Conservation (phyloP, 1,140 invertebrate genomes). For the Rhyacophila brunnea region DNA sequence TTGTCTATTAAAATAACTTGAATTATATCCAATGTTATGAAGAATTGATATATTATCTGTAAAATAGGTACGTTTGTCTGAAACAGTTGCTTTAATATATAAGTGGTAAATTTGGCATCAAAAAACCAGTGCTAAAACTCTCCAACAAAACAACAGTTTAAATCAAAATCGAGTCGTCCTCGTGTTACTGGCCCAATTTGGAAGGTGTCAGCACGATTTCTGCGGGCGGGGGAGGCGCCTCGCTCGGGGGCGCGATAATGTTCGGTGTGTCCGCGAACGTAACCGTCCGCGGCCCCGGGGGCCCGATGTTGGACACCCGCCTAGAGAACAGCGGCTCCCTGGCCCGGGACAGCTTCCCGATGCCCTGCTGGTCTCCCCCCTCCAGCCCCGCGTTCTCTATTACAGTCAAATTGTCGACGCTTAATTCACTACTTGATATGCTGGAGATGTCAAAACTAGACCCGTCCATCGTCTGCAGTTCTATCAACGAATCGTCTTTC, state of each 20-base stretch:
- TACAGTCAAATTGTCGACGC: slow-evolving; percentile 33
- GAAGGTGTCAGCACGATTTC: slow-evolving; percentile 52
- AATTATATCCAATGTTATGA: too few species aligned
- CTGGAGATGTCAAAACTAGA: slow-evolving; percentile 44
- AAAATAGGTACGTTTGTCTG: too few species aligned
- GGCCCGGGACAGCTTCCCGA: slow-evolving; percentile 38
- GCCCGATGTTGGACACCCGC: slow-evolving; percentile 2
- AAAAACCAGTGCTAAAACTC: too few species aligned
- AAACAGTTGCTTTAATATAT: too few species aligned
- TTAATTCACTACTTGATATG: slow-evolving; percentile 43
- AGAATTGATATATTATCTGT: too few species aligned
- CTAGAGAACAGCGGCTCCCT: slow-evolving; percentile 39
- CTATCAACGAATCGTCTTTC: slow-evolving; percentile 43
- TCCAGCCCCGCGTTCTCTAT: slow-evolving; percentile 38
- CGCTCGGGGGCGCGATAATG: slow-evolving; percentile 25
- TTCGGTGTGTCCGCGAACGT: slow-evolving; percentile 29
- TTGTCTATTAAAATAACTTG: too few species aligned
- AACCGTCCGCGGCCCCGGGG: slow-evolving; percentile 23
- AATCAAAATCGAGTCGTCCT: too few species aligned
- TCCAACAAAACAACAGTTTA: too few species aligned
- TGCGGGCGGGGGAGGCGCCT: slow-evolving; percentile 38
- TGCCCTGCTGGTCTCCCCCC: slow-evolving; percentile 36
- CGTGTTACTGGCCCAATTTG: slow-evolving; percentile 45
- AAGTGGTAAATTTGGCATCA: too few species aligned
- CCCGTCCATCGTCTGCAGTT: slow-evolving; percentile 44